Evolutionary conservation across 2,888 invertebrate species (phyloP).

Genomic region (Apodemia hepburni): DNA sequence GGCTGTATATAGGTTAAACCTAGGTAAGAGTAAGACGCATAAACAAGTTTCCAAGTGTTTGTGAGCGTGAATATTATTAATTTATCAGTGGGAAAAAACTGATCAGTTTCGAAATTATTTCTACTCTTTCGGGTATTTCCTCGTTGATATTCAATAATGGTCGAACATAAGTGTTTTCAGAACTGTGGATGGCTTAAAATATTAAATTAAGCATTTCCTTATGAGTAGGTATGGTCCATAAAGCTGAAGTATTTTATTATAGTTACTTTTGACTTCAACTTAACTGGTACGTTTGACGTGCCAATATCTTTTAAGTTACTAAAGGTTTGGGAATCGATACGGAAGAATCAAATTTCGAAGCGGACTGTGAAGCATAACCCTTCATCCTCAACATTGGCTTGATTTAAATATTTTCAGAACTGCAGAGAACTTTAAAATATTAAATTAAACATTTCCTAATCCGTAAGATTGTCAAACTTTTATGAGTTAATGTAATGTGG

Average conservation of each 20-base stretch:
- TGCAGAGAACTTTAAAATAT: background rate
- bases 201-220: constrained; percentile 1
- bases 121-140: too few species aligned
- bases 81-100: too few species aligned
- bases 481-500: constrained; percentile 6
- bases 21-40: too few species aligned
- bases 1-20: too few species aligned
- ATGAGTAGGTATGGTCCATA: constrained; percentile 34
- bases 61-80: too few species aligned
- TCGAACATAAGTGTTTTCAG: background rate
- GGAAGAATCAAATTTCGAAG: background rate
- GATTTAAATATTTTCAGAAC: background rate
- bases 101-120: too few species aligned
- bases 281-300: constrained; percentile 35
- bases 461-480: background rate
- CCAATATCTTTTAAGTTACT: too few species aligned
- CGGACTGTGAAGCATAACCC: background rate
- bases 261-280: constrained; percentile 46
- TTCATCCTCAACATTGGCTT: too few species aligned
- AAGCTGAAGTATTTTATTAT: constrained; percentile 61
- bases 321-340: too few species aligned
- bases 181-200: background rate
- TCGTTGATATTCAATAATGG: too few species aligned
- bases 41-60: too few species aligned
- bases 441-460: constrained; percentile 3